phyloP scores from a whole-genome alignment of 2,888 invertebrate genomes.

The Euclidia mi region DNA sequence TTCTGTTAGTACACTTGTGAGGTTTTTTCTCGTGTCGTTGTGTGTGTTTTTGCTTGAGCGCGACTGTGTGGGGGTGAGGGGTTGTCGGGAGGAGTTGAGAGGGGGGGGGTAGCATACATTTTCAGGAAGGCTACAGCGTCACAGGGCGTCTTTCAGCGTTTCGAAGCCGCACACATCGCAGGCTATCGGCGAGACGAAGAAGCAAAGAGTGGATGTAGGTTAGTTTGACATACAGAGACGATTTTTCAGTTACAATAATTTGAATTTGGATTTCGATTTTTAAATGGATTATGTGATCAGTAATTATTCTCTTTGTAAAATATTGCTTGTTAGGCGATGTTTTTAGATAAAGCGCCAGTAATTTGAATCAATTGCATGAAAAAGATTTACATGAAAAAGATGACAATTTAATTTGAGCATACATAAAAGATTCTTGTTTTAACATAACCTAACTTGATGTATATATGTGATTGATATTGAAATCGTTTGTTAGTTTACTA shows the following conservation, averaged over 20 bases:
- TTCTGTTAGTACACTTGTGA: conserved; percentile 67
- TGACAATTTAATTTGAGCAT: no score
- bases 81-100: no score
- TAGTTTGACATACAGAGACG: conserved; percentile 44
- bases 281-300: no score
- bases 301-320: no score
- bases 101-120: conserved; percentile 79
- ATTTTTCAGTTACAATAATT: background rate
- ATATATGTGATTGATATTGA: no score
- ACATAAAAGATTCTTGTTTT: no score
- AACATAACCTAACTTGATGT: no score
- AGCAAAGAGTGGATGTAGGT: conserved; percentile 81
- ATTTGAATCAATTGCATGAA: no score
- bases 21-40: conserved; percentile 76
- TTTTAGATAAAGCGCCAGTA: no score
- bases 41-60: conserved; percentile 66
- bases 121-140: conserved; percentile 87
- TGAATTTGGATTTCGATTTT: background rate
- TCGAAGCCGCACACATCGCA: conserved; percentile 87
- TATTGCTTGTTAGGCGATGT: no score
- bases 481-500: no score
- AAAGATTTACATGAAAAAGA: no score
- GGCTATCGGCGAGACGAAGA: conserved; percentile 88
- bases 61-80: conserved; percentile 43
- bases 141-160: conserved; percentile 89